These are phyloP conservation scores for Gortyna flavago DNA, from an alignment of 2,888 invertebrate species.

Conservation along the genomic window DNA sequence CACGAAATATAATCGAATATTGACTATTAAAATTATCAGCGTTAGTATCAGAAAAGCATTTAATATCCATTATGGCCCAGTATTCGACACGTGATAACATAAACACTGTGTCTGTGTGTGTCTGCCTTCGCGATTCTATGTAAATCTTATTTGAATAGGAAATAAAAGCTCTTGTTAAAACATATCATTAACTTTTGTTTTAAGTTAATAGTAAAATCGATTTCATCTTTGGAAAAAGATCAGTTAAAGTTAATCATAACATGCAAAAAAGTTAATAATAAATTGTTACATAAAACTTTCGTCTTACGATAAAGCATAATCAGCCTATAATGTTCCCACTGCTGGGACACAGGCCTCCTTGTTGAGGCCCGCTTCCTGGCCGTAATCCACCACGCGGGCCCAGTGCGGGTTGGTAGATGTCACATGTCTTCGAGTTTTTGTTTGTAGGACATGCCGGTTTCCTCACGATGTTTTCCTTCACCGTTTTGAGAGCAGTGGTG, in stretches of 20 bases:
- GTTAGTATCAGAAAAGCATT: constrained; percentile 45
- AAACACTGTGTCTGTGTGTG: constrained; percentile 24
- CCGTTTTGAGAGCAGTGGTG: background rate
- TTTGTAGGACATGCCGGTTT: too few species aligned
- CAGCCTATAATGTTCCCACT: background rate
- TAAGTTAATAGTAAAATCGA: background rate
- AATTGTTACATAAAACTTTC: background rate
- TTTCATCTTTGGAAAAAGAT: background rate
- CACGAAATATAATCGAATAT: constrained; percentile 36
- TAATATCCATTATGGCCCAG: constrained; percentile 46
- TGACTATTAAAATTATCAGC: constrained; percentile 43
- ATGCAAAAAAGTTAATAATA: background rate
- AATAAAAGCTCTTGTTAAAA: background rate
- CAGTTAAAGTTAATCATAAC: background rate
- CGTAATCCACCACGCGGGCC: background rate
- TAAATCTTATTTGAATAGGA: constrained; percentile 8
- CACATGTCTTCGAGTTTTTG: too few species aligned
- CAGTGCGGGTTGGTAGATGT: background rate
- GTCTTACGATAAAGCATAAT: background rate
- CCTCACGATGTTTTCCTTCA: too few species aligned
- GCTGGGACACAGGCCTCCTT: too few species aligned
- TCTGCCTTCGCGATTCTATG: background rate
- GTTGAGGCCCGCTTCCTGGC: background rate
- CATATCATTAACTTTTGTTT: background rate
- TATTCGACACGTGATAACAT: constrained; percentile 24